Evolutionary conservation across 2,888 invertebrate genomes (phyloP), one percentile per base, ranked within the genome.

Genomic region (Pocota personata): DNA sequence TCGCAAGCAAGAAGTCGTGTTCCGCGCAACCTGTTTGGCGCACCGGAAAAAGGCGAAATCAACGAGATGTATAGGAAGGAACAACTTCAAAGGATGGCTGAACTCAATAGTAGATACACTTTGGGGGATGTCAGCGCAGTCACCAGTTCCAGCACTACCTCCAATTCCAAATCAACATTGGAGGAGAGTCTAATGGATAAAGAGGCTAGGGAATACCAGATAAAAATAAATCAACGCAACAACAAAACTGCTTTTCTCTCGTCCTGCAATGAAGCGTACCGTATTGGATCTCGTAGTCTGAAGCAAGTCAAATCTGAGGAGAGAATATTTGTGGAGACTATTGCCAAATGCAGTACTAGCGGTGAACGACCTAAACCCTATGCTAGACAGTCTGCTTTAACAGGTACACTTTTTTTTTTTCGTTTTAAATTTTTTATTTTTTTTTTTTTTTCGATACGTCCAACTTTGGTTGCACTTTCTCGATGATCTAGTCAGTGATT

Each of bases 361-460:
- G 66, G 40, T 35, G 73, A 73, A 72, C 80, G 80, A 40, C 55
- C 58, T 50, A 73, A 80, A 73, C 80, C 80, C 35, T 80, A 73
- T 35, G 57, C 72, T 27, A 73, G 62, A 60, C 69, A 72, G 37
- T 72, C 73, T 24, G 40, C 66, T 16, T 52, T 80, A 12, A 50
- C 73, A 67, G 73, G 80, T 80, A 80, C 67, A 37, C 10, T 77
- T n/a, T n/a, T n/a, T n/a, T n/a, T n/a, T n/a, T n/a, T n/a, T n/a
- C n/a, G n/a, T n/a, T n/a, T n/a, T n/a, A n/a, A n/a, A n/a, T n/a
- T n/a, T n/a, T n/a, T n/a, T n/a, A n/a, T n/a, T n/a, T n/a, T n/a
- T n/a, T n/a, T n/a, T n/a, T n/a, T n/a, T n/a, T n/a, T n/a, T n/a
- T n/a, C n/a, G n/a, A n/a, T n/a, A n/a, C n/a, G n/a, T n/a, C n/a